These are phyloP conservation scores for Eustalomyia histrio DNA, from an alignment of 2,888 invertebrate genomes.

Conservation along the genomic window DNA sequence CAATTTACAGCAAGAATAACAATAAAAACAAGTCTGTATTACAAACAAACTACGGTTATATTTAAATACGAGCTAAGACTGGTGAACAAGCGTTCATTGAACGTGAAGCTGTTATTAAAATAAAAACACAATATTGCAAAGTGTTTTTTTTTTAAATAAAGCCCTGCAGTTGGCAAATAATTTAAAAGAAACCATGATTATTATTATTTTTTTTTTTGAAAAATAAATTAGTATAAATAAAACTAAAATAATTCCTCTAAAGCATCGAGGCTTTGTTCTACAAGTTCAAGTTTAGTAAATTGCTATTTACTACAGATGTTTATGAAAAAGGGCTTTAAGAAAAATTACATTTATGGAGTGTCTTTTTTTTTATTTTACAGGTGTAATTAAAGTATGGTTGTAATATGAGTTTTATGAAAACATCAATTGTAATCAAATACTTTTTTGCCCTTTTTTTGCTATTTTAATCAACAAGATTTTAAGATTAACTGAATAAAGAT, in stretches of 20 bases:
- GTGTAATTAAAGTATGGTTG: slow-evolving; percentile 16
- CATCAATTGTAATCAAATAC: neutral
- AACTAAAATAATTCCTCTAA: neutral
- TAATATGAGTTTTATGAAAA: slow-evolving; percentile 4
- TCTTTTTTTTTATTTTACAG: neutral
- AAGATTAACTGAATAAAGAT: neutral
- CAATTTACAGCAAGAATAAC: slow-evolving; percentile 18
- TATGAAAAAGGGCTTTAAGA: neutral
- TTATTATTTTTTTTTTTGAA: neutral
- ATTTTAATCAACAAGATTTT: neutral
- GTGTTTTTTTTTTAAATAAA: neutral
- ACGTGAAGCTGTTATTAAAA: neutral
- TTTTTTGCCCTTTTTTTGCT: neutral
- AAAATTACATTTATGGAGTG: neutral
- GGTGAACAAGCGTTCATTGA: neutral
- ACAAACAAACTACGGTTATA: slow-evolving; percentile 38
- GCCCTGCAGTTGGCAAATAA: slow-evolving; percentile 18
- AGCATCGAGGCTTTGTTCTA: neutral
- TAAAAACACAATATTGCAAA: neutral
- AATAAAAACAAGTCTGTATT: slow-evolving; percentile 12
- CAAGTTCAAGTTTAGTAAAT: slow-evolving; percentile 1
- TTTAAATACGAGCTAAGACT: slow-evolving; percentile 2
- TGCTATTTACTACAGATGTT: neutral
- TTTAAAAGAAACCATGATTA: neutral
- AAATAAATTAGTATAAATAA: neutral